Base-by-base conservation (phyloP, 53 echinoderm and acorn worm species). In the Paelopatides confundens region DNA sequence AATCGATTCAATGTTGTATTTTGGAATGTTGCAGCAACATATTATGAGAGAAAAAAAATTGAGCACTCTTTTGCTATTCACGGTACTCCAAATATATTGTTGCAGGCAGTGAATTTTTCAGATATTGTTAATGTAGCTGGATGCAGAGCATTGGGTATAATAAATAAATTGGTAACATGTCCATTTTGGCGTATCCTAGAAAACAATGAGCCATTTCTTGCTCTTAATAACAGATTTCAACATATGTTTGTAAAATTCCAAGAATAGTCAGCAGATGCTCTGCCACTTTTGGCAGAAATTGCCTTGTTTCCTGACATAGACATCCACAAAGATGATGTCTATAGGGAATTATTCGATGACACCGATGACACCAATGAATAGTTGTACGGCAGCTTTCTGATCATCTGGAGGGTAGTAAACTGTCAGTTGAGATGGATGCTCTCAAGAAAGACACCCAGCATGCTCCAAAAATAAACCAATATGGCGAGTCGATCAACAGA, bases 1-100 rank as follows among this genome's bases (percentile, higher is more conserved):
- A 86, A 86, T 49, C 23, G 86, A 47, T 86, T 86, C 27, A 86
- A 70, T 31, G 36, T 40, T 12, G 6, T 69, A 2, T 86, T 86
- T 31, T 66, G 46, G 32, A 86, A 86, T 69, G 68, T 35, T 31
- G 40, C 69, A 6, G 86, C 69, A 37, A 67, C 86, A 21, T 86
- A 69, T 31, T 86, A 86, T 40, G 69, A 86, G 11, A 10, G 35
- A 10, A 3, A 35, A 39, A 86, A 66, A 3, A 38, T 69, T n/a
- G 14, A 43, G 23, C 5, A 8, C 23, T 66, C n/a, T 69, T 69
- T 40, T 69, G 28, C 5, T 12, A 40, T 37, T 69, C 52, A 66
- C 35, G 69, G 27, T 43, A 37, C 24, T 14, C 66, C 63, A 43
- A 86, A 70, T 28, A 35, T 26, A 43, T 1, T 86, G 29, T 24